phyloP scores from a whole-genome alignment of 2,888 invertebrate species.

The Stenodera caucasica region DNA sequence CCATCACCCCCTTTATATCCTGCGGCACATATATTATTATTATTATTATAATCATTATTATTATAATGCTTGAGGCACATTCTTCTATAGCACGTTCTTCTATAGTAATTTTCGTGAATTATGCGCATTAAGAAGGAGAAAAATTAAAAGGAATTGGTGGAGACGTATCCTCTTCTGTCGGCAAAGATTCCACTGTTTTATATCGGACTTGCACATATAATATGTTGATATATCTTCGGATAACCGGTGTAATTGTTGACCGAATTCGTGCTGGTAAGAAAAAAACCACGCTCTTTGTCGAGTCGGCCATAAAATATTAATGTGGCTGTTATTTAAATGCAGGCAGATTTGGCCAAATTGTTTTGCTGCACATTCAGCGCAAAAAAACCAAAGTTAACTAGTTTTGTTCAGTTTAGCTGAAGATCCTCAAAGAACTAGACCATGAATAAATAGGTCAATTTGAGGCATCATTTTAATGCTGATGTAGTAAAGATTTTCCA shows the following conservation, averaged over 20 bases:
- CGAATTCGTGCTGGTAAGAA: constrained; percentile 17
- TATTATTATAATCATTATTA: background rate
- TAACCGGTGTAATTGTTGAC: constrained; percentile 32
- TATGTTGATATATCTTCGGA: constrained; percentile 33
- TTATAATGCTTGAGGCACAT: constrained; percentile 7
- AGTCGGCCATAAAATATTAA: constrained; percentile 25
- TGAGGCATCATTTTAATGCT: too few species aligned
- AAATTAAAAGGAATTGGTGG: constrained; percentile 12
- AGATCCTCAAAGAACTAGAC: too few species aligned
- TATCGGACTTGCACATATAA: constrained; percentile 39
- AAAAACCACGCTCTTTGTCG: constrained; percentile 1
- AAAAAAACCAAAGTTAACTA: too few species aligned
- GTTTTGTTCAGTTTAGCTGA: too few species aligned
- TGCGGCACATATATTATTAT: background rate
- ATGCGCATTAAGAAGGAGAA: constrained; percentile 31
- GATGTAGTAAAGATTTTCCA: too few species aligned
- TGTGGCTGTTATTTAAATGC: constrained; percentile 25
- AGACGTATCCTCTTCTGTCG: constrained; percentile 39
- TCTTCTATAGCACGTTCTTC: constrained; percentile 23
- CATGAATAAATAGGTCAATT: too few species aligned
- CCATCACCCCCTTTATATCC: constrained; percentile 14
- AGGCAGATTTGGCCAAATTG: background rate
- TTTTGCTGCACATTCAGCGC: background rate
- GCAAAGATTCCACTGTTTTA: constrained; percentile 37
- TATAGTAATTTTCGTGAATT: constrained; percentile 36